Evolutionary conservation across 2,113 vertebrate species (phyloP).

Genomic region (Gasterosteus aculeatus): DNA sequence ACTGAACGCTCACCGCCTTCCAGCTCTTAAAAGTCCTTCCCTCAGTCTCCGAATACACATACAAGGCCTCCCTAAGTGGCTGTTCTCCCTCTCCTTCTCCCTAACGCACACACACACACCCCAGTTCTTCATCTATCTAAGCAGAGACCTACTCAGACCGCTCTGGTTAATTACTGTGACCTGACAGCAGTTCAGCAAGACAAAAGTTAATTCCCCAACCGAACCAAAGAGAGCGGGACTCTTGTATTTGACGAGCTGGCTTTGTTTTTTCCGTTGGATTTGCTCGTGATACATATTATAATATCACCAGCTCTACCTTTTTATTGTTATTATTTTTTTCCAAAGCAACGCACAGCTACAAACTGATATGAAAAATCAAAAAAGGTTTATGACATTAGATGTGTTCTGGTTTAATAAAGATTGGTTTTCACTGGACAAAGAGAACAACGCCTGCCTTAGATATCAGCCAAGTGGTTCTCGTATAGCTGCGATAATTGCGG

Average conservation of each 20-base stretch:
- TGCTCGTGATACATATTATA: not conserved
- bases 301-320: not conserved
- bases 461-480: not conserved
- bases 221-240: too few relatives aligned
- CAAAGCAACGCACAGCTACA: not conserved
- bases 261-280: not conserved
- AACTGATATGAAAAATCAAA: not conserved
- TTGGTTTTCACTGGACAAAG: not conserved
- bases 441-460: not conserved
- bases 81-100: not conserved
- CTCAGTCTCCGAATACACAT: slow-evolving; percentile 51
- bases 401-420: not conserved
- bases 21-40: slow-evolving; percentile 64
- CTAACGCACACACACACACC: not conserved
- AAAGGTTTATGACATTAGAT: not conserved
- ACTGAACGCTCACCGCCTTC: slow-evolving; percentile 64
- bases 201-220: not conserved
- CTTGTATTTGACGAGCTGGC: not conserved
- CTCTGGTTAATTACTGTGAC: not conserved
- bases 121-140: slow-evolving; percentile 6
- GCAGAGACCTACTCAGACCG: not conserved
- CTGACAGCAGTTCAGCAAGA: not conserved
- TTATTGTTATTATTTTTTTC: not conserved
- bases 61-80: slow-evolving; percentile 21
- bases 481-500: slow-evolving; percentile 9